Percentiles rank a stretch among this genome's conserved stretches.
Conservation (phyloP, 2,888 invertebrate species). For the Trissonchulus sp. region DNA sequence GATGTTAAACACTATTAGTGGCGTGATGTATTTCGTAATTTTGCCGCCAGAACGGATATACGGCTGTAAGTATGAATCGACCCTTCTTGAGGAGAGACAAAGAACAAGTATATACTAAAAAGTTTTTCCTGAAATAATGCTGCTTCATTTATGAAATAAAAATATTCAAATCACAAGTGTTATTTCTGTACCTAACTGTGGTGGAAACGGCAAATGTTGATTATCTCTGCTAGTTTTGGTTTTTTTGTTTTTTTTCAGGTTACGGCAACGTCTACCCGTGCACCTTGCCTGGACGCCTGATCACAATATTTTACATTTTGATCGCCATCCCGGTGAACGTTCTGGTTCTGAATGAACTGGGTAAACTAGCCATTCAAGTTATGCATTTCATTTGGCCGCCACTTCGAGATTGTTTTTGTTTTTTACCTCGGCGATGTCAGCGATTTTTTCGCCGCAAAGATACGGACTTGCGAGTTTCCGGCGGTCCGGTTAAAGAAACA, state of each 20-base stretch:
- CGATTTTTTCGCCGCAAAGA: background rate
- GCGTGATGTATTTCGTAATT: too few relatives aligned
- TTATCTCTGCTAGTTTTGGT: too few relatives aligned
- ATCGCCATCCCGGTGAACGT: constrained; percentile 19
- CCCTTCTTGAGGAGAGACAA: too few relatives aligned
- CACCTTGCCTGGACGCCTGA: constrained; percentile 1
- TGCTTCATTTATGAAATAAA: too few relatives aligned
- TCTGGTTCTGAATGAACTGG: constrained; percentile 20
- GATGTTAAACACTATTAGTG: too few relatives aligned
- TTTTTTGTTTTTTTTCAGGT: constrained; percentile 9
- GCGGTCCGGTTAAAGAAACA: background rate
- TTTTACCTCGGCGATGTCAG: background rate
- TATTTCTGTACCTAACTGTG: too few relatives aligned
- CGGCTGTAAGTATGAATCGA: too few relatives aligned
- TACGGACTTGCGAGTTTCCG: background rate
- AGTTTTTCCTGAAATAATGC: too few relatives aligned
- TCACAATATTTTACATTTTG: constrained; percentile 23
- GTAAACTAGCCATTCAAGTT: constrained; percentile 19
- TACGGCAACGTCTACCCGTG: constrained; percentile 27
- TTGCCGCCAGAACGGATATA: too few relatives aligned
- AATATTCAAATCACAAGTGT: too few relatives aligned
- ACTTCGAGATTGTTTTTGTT: background rate
- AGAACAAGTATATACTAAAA: too few relatives aligned
- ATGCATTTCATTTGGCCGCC: constrained; percentile 11
- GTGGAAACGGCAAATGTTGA: too few relatives aligned